Evolutionary conservation across 2,113 vertebrate species (phyloP).

Genomic region (Hypocryptadius cinnamomeus): DNA sequence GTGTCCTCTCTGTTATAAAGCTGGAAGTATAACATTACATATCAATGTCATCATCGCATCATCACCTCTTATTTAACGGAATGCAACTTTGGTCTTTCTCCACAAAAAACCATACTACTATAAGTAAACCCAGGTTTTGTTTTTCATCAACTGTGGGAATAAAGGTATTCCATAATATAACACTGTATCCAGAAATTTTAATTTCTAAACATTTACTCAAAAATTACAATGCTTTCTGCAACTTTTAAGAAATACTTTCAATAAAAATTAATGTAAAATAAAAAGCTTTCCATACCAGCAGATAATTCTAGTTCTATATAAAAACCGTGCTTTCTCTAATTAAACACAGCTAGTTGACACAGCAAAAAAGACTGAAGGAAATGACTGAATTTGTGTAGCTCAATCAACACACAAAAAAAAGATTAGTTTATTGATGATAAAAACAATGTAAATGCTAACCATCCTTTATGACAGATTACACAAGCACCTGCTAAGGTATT

Average conservation of each 20-base stretch:
- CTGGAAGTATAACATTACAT: background rate
- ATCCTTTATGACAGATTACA: background rate
- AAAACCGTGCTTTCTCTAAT: background rate
- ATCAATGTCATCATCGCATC: background rate
- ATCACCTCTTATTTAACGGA: background rate
- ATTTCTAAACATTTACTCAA: background rate
- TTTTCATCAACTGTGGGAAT: background rate
- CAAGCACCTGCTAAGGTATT: background rate
- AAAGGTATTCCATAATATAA: background rate
- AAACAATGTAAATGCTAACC: background rate
- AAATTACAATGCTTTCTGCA: background rate
- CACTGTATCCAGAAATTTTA: background rate
- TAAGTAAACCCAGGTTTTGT: background rate
- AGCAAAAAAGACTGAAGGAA: background rate
- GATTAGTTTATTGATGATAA: background rate
- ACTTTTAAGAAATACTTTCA: background rate
- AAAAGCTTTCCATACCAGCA: background rate
- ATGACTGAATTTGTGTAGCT: background rate
- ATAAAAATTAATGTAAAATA: background rate
- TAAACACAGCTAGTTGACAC: background rate
- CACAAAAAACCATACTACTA: accelerated
- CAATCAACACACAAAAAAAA: background rate
- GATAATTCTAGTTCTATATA: background rate
- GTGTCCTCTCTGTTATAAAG: background rate
- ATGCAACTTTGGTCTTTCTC: background rate